Evolutionary conservation across 2,888 invertebrate species (phyloP).

Genomic region (Chrysolina haemoptera): DNA sequence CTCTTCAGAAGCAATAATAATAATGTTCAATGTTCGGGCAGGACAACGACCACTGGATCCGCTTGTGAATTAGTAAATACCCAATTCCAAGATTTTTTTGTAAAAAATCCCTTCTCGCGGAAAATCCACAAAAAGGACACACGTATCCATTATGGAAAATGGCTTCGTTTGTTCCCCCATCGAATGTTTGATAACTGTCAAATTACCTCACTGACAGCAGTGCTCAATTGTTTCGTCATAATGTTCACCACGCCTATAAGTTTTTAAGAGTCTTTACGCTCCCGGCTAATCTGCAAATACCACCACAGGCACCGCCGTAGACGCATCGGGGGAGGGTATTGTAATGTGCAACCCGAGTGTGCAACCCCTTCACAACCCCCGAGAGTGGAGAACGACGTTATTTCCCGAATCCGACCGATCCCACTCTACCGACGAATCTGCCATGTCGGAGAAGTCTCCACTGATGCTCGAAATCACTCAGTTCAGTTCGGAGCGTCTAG

Average conservation of each 20-base stretch:
- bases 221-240: constrained; percentile 52
- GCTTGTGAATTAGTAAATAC: too few species aligned
- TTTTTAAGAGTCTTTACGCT: constrained; percentile 49
- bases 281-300: constrained; percentile 45
- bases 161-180: too few species aligned
- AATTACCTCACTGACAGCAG: too few species aligned
- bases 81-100: too few species aligned
- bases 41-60: too few species aligned
- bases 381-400: not conserved
- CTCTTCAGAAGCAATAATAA: too few species aligned
- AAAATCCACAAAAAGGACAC: too few species aligned
- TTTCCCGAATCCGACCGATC: constrained; percentile 15
- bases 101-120: too few species aligned
- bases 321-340: constrained; percentile 14
- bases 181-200: too few species aligned
- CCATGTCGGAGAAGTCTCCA: constrained; percentile 20
- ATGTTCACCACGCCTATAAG: constrained; percentile 53
- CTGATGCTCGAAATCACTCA: constrained; percentile 50
- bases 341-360: constrained; percentile 21
- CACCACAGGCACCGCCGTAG: constrained; percentile 33
- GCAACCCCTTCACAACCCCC: constrained; percentile 28
- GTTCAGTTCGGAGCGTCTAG: constrained; percentile 58
- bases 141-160: too few species aligned
- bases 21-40: too few species aligned
- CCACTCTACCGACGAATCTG: constrained; percentile 7